phyloP scores from a whole-genome alignment of 2,888 invertebrate genomes.

The Cotesia congregata region DNA sequence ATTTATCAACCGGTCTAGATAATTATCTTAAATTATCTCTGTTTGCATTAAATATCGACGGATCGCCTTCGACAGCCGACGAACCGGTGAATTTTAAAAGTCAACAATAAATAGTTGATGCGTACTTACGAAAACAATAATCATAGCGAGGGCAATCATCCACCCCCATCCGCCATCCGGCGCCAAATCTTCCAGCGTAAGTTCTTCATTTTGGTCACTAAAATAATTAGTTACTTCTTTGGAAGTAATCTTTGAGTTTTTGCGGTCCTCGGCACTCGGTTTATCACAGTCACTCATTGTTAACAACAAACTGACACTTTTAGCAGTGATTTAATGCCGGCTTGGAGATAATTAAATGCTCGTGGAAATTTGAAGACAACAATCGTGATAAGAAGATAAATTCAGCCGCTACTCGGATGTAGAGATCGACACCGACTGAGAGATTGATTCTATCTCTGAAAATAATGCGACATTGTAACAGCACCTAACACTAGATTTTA shows the following conservation, averaged over 20 bases:
- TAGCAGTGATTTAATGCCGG: neutral
- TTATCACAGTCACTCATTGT: neutral
- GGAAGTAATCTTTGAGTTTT: neutral
- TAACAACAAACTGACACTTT: neutral
- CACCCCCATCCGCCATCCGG: conserved; percentile 94
- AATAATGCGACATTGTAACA: conserved; percentile 14
- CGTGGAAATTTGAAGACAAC: neutral
- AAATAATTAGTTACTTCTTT: neutral
- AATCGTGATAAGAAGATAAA: conserved; percentile 8
- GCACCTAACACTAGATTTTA: neutral
- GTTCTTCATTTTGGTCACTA: conserved; percentile 40
- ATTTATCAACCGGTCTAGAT: conserved; percentile 9
- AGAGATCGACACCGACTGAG: conserved; percentile 18
- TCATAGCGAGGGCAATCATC: conserved; percentile 88
- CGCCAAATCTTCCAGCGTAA: conserved; percentile 72
- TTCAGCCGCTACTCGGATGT: conserved; percentile 8
- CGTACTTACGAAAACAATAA: conserved; percentile 85
- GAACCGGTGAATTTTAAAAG: no score
- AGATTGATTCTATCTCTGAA: neutral
- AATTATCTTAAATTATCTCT: neutral
- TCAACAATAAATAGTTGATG: no score
- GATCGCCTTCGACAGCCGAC: no score
- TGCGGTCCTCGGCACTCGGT: neutral
- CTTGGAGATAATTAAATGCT: neutral
- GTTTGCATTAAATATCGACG: neutral